Evolutionary conservation across 2,888 invertebrate species (phyloP), one percentile per base, ranked within the genome.

Genomic region (Ornithoptera alexandrae): DNA sequence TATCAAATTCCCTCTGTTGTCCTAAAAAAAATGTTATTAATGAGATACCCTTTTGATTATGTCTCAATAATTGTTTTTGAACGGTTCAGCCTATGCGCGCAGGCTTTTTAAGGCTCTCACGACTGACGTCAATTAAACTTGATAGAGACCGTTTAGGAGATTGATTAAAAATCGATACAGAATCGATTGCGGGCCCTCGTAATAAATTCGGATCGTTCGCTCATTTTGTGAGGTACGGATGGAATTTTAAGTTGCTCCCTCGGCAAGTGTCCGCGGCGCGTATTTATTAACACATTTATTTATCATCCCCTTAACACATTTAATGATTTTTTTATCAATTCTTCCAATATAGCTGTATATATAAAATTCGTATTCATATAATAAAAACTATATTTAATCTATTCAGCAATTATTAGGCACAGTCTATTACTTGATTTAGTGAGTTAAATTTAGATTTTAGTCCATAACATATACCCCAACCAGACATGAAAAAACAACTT

Each of bases 71-170:
- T 75, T 75, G 74, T 74, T 75, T 74, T 72, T 70, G 62, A 72
- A 66, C 70, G 64, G 50, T 57, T 71, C 73, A 70, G 67, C 69
- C 75, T 77, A 77, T 73, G 73, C 76, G 74, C 73, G 74, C 75
- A 74, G 72, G 72, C 75, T 81, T 85, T 84, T 84, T 78, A 83
- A 78, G 77, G 81, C 76, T 79, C 79, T 82, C 82, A 80, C 76
- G 76, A 84, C 84, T 83, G 85, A 87, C 83, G 87, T 86, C 89
- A 88, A 89, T 90, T 89, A 89, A 88, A 84, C 85, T 87, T 85
- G 86, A 89, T 86, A 84, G 83, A 83, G 84, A 83, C 84, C 84
- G 85, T 85, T 86, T 84, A 77, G 78, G 83, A 86, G 86, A 86
- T 87, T 86, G 86, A 87, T 89, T 87, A 86, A 86, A 85, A 85